Evolutionary conservation across 2,797 vertebrate genomes (phyloP).

Genomic region (Pangasius krempfi): DNA sequence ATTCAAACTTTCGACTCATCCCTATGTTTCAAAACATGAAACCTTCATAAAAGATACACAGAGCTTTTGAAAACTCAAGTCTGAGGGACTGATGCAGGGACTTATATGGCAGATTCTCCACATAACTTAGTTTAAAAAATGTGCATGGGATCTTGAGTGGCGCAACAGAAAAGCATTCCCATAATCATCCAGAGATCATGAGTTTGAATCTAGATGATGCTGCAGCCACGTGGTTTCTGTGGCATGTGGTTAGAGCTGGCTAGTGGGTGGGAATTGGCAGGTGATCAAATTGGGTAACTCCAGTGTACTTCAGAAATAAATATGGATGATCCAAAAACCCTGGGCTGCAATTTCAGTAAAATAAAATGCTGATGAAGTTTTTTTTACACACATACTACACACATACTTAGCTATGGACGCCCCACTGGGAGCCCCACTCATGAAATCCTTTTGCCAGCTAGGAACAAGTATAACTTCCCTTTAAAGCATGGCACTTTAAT

Average conservation of each 20-base stretch:
- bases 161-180: background rate
- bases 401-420: background rate
- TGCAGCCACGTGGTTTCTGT: background rate
- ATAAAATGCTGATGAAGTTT: background rate
- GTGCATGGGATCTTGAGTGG: background rate
- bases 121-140: background rate
- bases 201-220: background rate
- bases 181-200: background rate
- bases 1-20: background rate
- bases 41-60: background rate
- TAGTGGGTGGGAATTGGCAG: background rate
- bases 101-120: background rate
- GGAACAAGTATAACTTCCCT: background rate
- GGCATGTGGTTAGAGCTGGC: background rate
- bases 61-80: background rate
- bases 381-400: background rate
- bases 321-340: background rate
- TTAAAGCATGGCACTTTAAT: background rate
- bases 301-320: background rate
- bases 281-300: background rate
- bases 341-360: constrained; percentile 1
- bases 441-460: background rate
- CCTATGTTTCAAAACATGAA: background rate
- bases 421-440: background rate
- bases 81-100: background rate